Conservation (phyloP, 2,888 invertebrate genomes). For the Xylota sylvarum region DNA sequence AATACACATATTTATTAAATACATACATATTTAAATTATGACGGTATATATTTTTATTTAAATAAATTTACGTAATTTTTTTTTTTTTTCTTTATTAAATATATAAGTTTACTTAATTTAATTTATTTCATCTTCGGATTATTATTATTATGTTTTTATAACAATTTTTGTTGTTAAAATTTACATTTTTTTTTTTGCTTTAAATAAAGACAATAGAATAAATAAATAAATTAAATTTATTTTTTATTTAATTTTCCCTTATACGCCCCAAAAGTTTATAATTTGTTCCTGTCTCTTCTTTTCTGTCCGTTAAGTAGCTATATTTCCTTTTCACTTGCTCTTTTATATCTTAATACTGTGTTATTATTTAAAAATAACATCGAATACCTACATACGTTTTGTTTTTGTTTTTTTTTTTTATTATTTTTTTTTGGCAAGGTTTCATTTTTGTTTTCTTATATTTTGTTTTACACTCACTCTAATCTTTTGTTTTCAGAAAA, state of each 20-base stretch:
- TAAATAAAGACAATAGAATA: constrained; percentile 51
- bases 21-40: constrained; percentile 82
- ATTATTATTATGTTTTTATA: constrained; percentile 71
- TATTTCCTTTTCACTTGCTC: constrained; percentile 31
- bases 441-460: constrained; percentile 42
- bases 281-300: constrained; percentile 25
- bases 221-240: constrained; percentile 65
- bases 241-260: constrained; percentile 78
- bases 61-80: constrained; percentile 70
- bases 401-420: not conserved
- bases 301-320: constrained; percentile 37
- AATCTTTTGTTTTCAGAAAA: constrained; percentile 71
- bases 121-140: constrained; percentile 60
- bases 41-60: constrained; percentile 79
- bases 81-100: constrained; percentile 35
- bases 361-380: constrained; percentile 50
- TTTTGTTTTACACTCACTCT: constrained; percentile 65
- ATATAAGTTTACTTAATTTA: constrained; percentile 47
- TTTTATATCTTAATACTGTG: constrained; percentile 68
- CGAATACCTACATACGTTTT: constrained; percentile 22
- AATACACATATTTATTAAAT: constrained; percentile 80
- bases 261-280: constrained; percentile 56
- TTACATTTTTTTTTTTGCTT: constrained; percentile 27
- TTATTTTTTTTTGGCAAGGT: constrained; percentile 61
- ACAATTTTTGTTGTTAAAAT: constrained; percentile 73